Conservation (phyloP, 2,888 invertebrate species). For the Caradrina clavipalpis region DNA sequence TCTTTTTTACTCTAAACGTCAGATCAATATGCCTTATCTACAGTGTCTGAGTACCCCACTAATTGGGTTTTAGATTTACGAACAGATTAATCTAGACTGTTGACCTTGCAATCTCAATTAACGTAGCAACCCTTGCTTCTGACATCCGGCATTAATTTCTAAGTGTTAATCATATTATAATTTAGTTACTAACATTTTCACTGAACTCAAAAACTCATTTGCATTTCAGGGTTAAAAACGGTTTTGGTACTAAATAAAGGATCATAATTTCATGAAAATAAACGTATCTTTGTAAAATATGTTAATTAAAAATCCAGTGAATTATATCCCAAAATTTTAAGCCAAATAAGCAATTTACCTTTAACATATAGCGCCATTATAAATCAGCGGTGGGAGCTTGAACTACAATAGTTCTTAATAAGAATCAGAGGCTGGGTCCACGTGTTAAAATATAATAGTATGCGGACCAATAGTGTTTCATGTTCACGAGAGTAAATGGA, state of each 20-base stretch:
- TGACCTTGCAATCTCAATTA: conserved; percentile 41
- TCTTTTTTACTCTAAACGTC: conserved; percentile 29
- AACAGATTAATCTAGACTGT: conserved; percentile 42
- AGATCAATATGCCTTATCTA: conserved; percentile 33
- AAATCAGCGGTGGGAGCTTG: conserved; percentile 30
- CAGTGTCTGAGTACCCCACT: conserved; percentile 21
- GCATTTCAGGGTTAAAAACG: conserved; percentile 13
- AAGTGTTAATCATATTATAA: conserved; percentile 36
- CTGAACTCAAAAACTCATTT: conserved; percentile 26
- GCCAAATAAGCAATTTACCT: conserved; percentile 22
- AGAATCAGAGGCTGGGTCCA: conserved; percentile 52
- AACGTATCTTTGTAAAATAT: conserved; percentile 26
- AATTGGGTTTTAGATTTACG: conserved; percentile 45
- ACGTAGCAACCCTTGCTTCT: conserved; percentile 17
- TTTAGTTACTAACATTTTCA: conserved; percentile 12
- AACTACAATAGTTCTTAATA: conserved; percentile 45
- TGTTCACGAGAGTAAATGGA: conserved; percentile 72
- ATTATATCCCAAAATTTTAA: conserved; percentile 17
- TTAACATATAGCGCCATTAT: conserved; percentile 32
- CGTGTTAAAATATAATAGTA: conserved; percentile 71
- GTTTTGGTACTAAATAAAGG: conserved; percentile 11
- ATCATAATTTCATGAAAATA: conserved; percentile 25
- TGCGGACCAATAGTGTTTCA: conserved; percentile 74
- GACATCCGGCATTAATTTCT: conserved; percentile 33
- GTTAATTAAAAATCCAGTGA: conserved; percentile 12